These are phyloP conservation scores for Gorsachius magnificus DNA, from an alignment of 2,797 vertebrate species.

Conservation along the genomic window DNA sequence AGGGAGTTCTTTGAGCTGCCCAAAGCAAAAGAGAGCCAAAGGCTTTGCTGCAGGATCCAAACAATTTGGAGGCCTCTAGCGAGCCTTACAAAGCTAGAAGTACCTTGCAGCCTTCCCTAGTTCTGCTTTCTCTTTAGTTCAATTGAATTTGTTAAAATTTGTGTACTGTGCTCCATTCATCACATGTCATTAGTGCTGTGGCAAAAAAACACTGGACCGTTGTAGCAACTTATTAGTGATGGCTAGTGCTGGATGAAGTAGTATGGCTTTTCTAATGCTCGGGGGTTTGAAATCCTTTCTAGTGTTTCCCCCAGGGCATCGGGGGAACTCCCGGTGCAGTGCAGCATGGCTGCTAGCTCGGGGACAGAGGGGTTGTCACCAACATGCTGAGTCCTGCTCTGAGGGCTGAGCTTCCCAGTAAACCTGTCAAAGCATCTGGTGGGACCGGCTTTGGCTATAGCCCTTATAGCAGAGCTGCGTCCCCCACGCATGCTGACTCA, in stretches of 20 bases:
- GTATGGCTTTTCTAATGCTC: not conserved
- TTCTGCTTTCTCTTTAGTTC: not conserved
- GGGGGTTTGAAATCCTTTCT: not conserved
- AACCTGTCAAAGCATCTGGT: not conserved
- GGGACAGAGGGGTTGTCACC: not conserved
- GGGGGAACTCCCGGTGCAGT: accelerated
- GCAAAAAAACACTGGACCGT: not conserved
- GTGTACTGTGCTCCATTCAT: not conserved
- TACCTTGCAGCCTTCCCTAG: not conserved
- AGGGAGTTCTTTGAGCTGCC: not conserved
- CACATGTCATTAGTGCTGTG: not conserved
- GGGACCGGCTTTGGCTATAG: not conserved
- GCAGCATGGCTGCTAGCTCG: not conserved
- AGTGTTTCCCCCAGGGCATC: not conserved
- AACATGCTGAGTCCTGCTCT: not conserved
- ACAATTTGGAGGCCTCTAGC: accelerated
- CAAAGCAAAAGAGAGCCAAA: not conserved
- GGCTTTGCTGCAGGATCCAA: not conserved
- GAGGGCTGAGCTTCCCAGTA: not conserved
- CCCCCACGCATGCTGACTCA: too few species aligned
- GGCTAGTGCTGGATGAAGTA: not conserved
- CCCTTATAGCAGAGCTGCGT: not conserved
- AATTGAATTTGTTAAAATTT: not conserved
- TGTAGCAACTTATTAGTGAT: not conserved
- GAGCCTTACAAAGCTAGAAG: not conserved